Conservation (phyloP, 2,113 vertebrate species). For the Megalops atlanticus region DNA sequence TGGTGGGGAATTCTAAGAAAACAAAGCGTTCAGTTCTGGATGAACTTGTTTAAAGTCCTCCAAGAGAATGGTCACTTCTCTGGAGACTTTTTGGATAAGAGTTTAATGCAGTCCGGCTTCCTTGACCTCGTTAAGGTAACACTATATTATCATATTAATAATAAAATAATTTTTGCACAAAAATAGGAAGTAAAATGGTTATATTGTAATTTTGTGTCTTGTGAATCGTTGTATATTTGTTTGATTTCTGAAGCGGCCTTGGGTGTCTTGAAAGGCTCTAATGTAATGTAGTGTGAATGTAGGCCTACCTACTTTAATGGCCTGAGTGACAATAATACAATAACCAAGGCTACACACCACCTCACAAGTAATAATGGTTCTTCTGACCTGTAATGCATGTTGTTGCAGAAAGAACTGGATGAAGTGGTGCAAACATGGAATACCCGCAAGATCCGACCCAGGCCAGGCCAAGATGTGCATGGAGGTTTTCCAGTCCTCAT, state of each 20-base stretch:
- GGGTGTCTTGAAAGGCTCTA: too few species aligned
- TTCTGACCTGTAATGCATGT: neutral
- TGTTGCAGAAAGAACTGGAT: neutral
- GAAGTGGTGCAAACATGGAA: conserved; percentile 31
- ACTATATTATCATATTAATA: neutral
- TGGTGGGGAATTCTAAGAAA: conserved; percentile 26
- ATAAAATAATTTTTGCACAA: neutral
- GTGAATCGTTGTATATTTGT: too few species aligned
- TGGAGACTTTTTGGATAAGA: conserved; percentile 32
- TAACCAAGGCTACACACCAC: neutral
- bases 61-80: conserved; percentile 27
- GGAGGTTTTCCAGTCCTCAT: conserved; percentile 20
- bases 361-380: neutral
- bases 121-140: conserved; percentile 31
- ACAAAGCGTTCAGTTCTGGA: conserved; percentile 33
- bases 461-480: conserved; percentile 14
- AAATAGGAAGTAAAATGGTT: too few species aligned
- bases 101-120: conserved; percentile 32
- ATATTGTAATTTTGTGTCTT: neutral
- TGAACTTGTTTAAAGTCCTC: conserved; percentile 22
- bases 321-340: too few species aligned
- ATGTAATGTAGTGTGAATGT: too few species aligned
- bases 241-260: too few species aligned
- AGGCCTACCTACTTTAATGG: too few species aligned
- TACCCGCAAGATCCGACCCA: conserved; percentile 23